Evolutionary conservation across 2,113 vertebrate species (phyloP).

Genomic region (Chinchilla lanigera): DNA sequence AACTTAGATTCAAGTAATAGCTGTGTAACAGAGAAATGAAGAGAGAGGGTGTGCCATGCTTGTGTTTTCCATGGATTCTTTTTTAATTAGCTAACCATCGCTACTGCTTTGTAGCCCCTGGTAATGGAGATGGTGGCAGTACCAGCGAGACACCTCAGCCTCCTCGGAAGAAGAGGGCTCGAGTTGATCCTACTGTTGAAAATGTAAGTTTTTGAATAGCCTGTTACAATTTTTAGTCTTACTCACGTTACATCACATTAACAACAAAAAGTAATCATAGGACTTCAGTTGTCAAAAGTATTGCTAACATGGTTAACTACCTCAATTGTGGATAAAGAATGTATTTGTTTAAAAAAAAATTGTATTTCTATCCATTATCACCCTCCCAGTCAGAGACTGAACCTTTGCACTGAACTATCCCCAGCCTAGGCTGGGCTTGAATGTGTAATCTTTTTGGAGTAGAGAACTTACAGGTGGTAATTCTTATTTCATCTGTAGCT

Average conservation of each 20-base stretch:
- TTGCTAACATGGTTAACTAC: neutral
- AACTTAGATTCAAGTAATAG: neutral
- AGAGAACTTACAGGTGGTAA: neutral
- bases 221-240: neutral
- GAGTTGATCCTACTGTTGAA: slow-evolving; percentile 98
- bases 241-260: neutral
- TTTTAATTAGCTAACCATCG: neutral
- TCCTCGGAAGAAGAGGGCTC: slow-evolving; percentile 97
- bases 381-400: neutral
- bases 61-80: neutral
- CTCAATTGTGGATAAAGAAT: neutral
- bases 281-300: neutral
- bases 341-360: neutral
- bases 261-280: neutral
- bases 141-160: slow-evolving; percentile 96
- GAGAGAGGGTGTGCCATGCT: neutral
- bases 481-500: neutral
- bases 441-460: neutral
- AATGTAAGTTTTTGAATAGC: slow-evolving; percentile 88
- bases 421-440: neutral
- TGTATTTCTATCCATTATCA: neutral
- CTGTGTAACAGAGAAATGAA: neutral
- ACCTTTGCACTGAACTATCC: neutral
- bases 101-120: slow-evolving; percentile 88
- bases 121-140: slow-evolving; percentile 96